A percentile compares a stretch with the other conserved stretches of the same genome.
Evolutionary conservation across 2,113 vertebrate species (phyloP).

Genomic region (Urocynchramus pylzowi): DNA sequence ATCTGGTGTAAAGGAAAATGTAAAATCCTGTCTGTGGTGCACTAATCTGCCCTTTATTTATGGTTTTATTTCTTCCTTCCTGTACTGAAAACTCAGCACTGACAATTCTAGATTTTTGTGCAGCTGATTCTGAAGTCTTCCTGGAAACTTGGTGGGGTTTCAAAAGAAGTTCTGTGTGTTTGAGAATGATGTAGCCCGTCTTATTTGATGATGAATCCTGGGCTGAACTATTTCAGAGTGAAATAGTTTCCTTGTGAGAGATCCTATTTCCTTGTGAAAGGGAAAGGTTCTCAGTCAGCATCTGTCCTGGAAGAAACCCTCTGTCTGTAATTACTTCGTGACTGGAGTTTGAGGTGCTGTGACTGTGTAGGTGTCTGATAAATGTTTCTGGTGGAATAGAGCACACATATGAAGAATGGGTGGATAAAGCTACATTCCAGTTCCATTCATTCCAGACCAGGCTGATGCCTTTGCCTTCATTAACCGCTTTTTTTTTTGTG

Average conservation of each 20-base stretch:
- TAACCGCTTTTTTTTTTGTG: neutral
- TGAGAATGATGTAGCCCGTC: neutral
- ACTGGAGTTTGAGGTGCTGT: neutral
- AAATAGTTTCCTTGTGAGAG: neutral
- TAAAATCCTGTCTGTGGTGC: neutral
- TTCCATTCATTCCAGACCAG: neutral
- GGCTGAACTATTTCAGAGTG: neutral
- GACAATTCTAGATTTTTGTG: neutral
- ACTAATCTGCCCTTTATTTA: neutral
- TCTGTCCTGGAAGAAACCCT: neutral
- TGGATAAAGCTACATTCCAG: neutral
- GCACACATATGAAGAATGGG: neutral
- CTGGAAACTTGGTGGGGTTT: neutral
- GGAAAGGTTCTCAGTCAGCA: neutral
- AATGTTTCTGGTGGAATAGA: neutral
- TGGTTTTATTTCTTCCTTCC: neutral
- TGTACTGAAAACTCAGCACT: neutral
- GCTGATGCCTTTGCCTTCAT: neutral
- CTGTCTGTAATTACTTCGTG: neutral
- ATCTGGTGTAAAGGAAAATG: neutral
- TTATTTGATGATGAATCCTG: neutral
- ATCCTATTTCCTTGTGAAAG: neutral
- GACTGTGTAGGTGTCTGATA: constrained; percentile 2
- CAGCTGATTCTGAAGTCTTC: neutral
- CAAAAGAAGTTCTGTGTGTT: neutral